Conservation (phyloP, 2,888 invertebrate genomes). For the Tenthredo distinguenda region DNA sequence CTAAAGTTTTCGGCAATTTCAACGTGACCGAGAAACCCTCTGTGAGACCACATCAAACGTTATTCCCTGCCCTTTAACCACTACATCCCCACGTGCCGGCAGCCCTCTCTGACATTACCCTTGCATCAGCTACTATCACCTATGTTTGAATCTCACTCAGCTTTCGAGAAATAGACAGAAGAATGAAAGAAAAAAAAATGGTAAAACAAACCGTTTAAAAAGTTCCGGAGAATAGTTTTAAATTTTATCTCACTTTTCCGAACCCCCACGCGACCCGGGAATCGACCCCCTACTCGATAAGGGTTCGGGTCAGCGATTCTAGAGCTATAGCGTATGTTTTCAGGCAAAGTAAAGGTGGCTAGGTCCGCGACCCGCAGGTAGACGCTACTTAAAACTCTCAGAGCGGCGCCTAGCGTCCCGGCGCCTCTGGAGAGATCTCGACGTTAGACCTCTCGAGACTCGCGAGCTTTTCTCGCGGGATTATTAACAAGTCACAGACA, state of each 20-base stretch:
- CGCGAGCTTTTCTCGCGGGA: slow-evolving; percentile 44
- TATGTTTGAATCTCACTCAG: neutral
- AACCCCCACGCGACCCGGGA: neutral
- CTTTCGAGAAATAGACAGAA: neutral
- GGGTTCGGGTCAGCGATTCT: slow-evolving; percentile 43
- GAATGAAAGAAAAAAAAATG: neutral
- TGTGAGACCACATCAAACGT: slow-evolving; percentile 66
- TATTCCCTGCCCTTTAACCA: slow-evolving; percentile 56
- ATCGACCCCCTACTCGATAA: neutral
- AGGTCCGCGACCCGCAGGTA: slow-evolving; percentile 8
- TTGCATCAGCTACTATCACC: slow-evolving; percentile 54
- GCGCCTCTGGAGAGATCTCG: slow-evolving; percentile 46
- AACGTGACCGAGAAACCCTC: slow-evolving; percentile 57
- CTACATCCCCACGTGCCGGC: neutral
- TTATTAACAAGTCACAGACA: slow-evolving; percentile 39
- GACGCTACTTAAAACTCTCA: slow-evolving; percentile 44
- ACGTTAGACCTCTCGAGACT: slow-evolving; percentile 52
- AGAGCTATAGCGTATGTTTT: neutral
- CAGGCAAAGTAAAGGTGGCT: slow-evolving; percentile 13
- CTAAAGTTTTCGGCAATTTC: slow-evolving; percentile 67
- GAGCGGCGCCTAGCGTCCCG: slow-evolving; percentile 35
- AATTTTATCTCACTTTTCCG: neutral
- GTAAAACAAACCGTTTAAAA: neutral
- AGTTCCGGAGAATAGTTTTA: neutral
- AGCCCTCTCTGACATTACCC: slow-evolving; percentile 58